These are phyloP conservation scores for Chloroceryle amazona DNA, from an alignment of 2,797 vertebrate species.

Conservation along the genomic window DNA sequence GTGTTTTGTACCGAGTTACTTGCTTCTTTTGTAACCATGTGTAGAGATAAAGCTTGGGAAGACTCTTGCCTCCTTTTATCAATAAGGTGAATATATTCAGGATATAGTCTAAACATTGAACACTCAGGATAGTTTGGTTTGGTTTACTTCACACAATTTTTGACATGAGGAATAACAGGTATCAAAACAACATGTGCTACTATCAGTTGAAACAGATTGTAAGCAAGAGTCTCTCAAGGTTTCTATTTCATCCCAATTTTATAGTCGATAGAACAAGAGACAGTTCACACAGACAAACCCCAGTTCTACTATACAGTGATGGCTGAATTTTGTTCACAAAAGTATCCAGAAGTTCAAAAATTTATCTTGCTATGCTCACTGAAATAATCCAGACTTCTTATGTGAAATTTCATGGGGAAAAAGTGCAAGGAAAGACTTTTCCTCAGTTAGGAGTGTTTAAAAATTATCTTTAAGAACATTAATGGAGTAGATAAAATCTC, in stretches of 20 bases:
- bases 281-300: not conserved
- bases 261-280: not conserved
- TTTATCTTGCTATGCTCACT: not conserved
- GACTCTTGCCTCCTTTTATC: not conserved
- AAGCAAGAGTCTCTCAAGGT: not conserved
- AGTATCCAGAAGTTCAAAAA: not conserved
- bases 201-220: not conserved
- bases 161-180: not conserved
- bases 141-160: not conserved
- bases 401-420: not conserved
- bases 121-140: not conserved
- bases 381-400: not conserved
- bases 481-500: not conserved
- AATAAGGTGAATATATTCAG: not conserved
- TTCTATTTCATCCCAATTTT: not conserved
- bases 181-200: not conserved
- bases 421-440: not conserved
- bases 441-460: not conserved
- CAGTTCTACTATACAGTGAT: not conserved
- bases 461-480: not conserved
- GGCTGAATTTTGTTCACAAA: not conserved
- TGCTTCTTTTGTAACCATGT: not conserved
- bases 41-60: not conserved
- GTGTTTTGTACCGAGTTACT: not conserved
- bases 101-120: not conserved